phyloP scores from a whole-genome alignment of 2,797 vertebrate genomes.

The Anabas testudineus region DNA sequence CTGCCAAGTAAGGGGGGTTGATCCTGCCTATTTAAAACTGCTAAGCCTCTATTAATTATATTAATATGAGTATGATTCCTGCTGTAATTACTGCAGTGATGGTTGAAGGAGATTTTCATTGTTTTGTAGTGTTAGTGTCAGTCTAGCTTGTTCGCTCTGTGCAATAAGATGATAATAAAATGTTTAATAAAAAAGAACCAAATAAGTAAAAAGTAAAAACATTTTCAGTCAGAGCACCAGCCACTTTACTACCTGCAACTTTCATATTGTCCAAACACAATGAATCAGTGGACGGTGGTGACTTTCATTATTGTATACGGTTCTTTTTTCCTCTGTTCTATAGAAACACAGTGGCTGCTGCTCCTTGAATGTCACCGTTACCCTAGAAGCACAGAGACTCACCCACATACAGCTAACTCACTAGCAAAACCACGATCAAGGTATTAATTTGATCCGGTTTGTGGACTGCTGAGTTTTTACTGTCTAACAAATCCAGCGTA shows the following conservation, averaged over 20 bases:
- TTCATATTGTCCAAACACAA: slow-evolving; percentile 12
- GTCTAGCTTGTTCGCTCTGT: slow-evolving; percentile 1
- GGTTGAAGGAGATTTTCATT: background rate
- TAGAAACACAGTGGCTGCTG: background rate
- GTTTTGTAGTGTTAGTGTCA: background rate
- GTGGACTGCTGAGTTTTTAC: slow-evolving; percentile 2
- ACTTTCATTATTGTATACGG: slow-evolving; percentile 16
- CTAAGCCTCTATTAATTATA: slow-evolving; percentile 41
- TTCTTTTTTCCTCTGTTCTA: slow-evolving; percentile 47
- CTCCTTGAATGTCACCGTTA: background rate
- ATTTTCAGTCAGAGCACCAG: slow-evolving; percentile 38
- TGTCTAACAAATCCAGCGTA: slow-evolving; percentile 2
- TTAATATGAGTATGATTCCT: slow-evolving; percentile 33
- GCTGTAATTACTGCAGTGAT: slow-evolving; percentile 24
- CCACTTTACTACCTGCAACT: slow-evolving; percentile 22
- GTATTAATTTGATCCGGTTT: slow-evolving; percentile 20
- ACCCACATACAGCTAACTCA: background rate
- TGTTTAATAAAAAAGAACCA: slow-evolving; percentile 8
- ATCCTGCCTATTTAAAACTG: slow-evolving; percentile 20
- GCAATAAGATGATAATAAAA: too few relatives aligned
- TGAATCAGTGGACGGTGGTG: slow-evolving; percentile 31
- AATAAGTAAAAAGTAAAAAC: background rate
- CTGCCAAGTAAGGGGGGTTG: slow-evolving; percentile 39
- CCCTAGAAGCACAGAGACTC: background rate
- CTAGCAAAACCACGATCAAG: background rate